Percentiles rank a stretch among this genome's conserved stretches.
phyloP scores from a whole-genome alignment of 2,888 invertebrate genomes.

The Nudaria mundana region DNA sequence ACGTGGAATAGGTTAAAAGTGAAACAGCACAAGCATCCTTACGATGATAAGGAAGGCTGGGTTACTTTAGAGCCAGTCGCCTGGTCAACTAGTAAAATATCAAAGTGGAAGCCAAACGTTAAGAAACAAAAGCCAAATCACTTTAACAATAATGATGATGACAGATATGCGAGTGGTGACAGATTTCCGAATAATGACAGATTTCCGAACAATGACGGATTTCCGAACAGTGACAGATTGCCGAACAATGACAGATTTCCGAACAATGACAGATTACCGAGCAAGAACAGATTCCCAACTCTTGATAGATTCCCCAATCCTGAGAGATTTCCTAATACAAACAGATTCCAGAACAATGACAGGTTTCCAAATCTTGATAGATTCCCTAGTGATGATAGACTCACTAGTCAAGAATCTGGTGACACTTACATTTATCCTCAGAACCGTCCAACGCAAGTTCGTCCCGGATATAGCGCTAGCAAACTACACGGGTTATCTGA shows the following conservation, averaged over 20 bases:
- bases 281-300: conserved; percentile 31
- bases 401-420: conserved; percentile 48
- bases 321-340: conserved; percentile 19
- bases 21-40: conserved; percentile 81
- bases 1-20: conserved; percentile 78
- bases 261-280: conserved; percentile 34
- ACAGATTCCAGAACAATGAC: conserved; percentile 34
- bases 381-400: conserved; percentile 34
- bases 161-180: conserved; percentile 24
- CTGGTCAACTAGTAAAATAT: conserved; percentile 90
- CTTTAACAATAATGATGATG: conserved; percentile 62
- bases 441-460: conserved; percentile 54
- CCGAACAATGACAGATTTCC: conserved; percentile 33
- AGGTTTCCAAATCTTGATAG: conserved; percentile 35
- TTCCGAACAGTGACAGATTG: conserved; percentile 31
- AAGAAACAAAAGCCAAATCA: conserved; percentile 75
- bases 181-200: conserved; percentile 34
- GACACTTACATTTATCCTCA: conserved; percentile 54
- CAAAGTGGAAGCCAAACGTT: conserved; percentile 88
- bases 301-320: conserved; percentile 18
- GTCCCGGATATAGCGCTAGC: conserved; percentile 67
- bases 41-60: conserved; percentile 88
- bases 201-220: conserved; percentile 31
- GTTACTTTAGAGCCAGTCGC: conserved; percentile 88
- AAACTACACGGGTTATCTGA: conserved; percentile 58